These are phyloP conservation scores for Chiridota heheva DNA, from an alignment of 35 echinoderm and acorn worm genomes.

Conservation along the genomic window DNA sequence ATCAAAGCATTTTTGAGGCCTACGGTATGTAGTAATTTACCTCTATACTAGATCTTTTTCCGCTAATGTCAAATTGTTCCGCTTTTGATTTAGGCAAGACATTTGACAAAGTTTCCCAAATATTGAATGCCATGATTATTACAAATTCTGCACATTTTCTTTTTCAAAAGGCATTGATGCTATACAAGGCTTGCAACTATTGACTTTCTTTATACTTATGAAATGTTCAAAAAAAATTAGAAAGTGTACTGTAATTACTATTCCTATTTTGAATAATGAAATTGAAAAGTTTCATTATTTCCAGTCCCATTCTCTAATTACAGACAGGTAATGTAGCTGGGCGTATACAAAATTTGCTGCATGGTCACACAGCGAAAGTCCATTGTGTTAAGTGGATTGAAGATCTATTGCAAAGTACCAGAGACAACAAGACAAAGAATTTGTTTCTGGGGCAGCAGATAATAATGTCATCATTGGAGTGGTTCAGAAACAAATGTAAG, in stretches of 20 bases:
- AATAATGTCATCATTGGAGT: conserved; percentile 75
- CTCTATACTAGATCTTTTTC: too few species aligned
- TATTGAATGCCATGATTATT: neutral
- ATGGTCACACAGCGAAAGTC: conserved; percentile 79
- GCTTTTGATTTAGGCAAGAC: too few species aligned
- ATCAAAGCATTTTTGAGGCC: too few species aligned
- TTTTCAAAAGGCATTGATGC: neutral
- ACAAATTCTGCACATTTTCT: too few species aligned
- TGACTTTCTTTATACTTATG: neutral
- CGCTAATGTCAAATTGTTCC: too few species aligned
- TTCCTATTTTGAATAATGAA: neutral
- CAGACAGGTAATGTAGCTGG: conserved; percentile 25
- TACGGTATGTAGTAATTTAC: too few species aligned
- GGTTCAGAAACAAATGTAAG: conserved; percentile 41
- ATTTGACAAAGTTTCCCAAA: too few species aligned
- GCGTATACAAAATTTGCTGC: conserved; percentile 42
- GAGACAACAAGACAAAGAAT: conserved; percentile 17
- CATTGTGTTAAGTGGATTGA: conserved; percentile 91
- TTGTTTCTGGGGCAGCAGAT: conserved; percentile 82
- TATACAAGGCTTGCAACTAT: too few species aligned
- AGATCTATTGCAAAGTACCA: neutral
- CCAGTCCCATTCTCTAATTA: neutral
- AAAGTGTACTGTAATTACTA: neutral
- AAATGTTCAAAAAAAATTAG: neutral
- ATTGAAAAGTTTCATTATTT: neutral